Conservation (phyloP, 2,797 vertebrate genomes). For the Euthynnus affinis region DNA sequence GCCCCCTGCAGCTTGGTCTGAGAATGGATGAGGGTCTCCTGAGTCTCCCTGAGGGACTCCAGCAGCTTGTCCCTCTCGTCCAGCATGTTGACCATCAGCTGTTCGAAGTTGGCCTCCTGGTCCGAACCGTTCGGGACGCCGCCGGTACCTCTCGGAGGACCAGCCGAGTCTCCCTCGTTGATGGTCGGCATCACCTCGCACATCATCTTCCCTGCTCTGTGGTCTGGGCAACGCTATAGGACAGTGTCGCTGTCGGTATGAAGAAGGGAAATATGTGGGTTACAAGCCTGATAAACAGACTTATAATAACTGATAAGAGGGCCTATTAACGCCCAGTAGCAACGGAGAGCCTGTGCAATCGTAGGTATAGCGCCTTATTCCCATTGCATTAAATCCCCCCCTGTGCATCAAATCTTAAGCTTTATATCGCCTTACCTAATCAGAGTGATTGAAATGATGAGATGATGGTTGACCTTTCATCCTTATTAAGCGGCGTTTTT, state of each 20-base stretch:
- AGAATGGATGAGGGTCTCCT: conserved; percentile 93
- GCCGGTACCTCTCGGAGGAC: conserved; percentile 87
- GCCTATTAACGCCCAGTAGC: conserved; percentile 69
- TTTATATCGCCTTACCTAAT: conserved; percentile 70
- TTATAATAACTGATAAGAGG: conserved; percentile 58
- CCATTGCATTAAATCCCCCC: conserved; percentile 31
- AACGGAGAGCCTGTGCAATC: conserved; percentile 32
- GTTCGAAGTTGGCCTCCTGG: conserved; percentile 96
- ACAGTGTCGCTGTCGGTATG: conserved; percentile 67
- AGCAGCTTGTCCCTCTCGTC: conserved; percentile 97
- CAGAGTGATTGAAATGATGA: conserved; percentile 64
- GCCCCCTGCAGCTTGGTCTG: conserved; percentile 95
- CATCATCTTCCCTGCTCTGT: conserved; percentile 88
- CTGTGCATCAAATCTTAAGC: conserved; percentile 25
- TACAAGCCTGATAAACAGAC: conserved; percentile 51
- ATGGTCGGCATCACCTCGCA: conserved; percentile 99
- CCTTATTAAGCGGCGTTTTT: conserved; percentile 79
- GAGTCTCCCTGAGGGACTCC: conserved; percentile 95
- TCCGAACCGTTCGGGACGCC: conserved; percentile 88
- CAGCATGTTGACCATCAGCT: conserved; percentile 99
- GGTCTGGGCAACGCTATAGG: conserved; percentile 60
- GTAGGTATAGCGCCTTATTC: conserved; percentile 36
- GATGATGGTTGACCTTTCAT: conserved; percentile 75
- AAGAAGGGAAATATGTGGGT: conserved; percentile 24
- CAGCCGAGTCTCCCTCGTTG: conserved; percentile 94